Conservation (phyloP, 2,113 vertebrate genomes). For the Zosterops pallidus region DNA sequence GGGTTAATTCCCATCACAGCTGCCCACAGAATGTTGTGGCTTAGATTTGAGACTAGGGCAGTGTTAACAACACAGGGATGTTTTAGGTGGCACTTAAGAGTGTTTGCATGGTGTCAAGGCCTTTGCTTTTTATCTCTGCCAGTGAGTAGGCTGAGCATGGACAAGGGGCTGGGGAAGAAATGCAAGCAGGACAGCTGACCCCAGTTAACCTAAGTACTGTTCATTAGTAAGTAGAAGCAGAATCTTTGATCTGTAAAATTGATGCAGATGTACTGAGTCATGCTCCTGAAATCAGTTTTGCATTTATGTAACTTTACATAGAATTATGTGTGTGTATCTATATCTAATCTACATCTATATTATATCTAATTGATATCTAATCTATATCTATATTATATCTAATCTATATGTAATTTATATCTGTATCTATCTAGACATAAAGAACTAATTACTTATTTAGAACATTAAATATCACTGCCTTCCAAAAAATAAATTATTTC, state of each 20-base stretch:
- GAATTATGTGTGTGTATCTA: not conserved
- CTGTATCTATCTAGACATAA: not conserved
- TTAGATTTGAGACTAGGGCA: not conserved
- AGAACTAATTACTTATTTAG: not conserved
- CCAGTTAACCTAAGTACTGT: not conserved
- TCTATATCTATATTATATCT: no score
- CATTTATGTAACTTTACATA: not conserved
- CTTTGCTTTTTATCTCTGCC: not conserved
- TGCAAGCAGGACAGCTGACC: not conserved
- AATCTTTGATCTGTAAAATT: not conserved
- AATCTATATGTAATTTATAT: no score
- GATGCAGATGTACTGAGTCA: not conserved
- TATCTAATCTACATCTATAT: no score
- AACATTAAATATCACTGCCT: not conserved
- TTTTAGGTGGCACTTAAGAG: not conserved
- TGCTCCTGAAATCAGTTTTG: not conserved
- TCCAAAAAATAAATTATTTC: not conserved
- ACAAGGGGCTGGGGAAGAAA: not conserved
- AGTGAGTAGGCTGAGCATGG: not conserved
- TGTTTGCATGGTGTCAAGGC: not conserved
- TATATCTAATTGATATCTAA: no score
- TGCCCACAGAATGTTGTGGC: rapidly evolving
- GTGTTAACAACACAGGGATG: not conserved
- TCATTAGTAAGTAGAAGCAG: not conserved
- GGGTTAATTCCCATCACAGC: not conserved